Evolutionary conservation across 2,888 invertebrate genomes (phyloP), one percentile per base, ranked within the genome.

Genomic region (Mellilla xanthometata): DNA sequence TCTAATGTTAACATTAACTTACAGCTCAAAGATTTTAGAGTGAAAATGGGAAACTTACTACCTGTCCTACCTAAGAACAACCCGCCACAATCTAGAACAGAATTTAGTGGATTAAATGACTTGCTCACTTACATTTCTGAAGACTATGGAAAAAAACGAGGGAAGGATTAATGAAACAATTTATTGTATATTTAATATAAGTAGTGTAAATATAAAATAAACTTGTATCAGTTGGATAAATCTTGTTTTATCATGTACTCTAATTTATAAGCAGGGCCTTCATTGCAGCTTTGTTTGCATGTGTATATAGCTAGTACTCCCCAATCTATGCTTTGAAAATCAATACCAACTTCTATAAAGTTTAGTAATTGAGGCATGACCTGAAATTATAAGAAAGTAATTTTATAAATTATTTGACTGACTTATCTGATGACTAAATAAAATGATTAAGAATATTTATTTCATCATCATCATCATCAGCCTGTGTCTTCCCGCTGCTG

Each of bases 241-340:
- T 97, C 96, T 86, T 98, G 98, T 84, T 96, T 97, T 86, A 95
- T 94, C 46, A 96, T 71, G 81, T 92, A 94, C 86, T 98, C 98
- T 54, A 87, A 77, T 53, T 92, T 92, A 78, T 99, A 99, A 5
- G 91, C 91, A 5, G 86, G 87, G 8, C 92, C 92, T 45, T 80
- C 64, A 48, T 76, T 76, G 71, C 98, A 99, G 77, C 95, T 96
- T 10, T 91, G 84, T 68, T 91, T 90, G 73, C 99, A 99, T 0
- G 97, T 97, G 76, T 95, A 99, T 12, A 99, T 81, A 32, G 92
- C 92, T 36, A 99, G 76, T 10, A 96, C 93, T 12, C 98, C 99
- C 97, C 97, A 99, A 81, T 99, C 99, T 33, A 98, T 85, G 63
- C 90, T 90, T 48, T 91, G 89, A 2, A 91, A 70, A 31, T 91